These are phyloP conservation scores for Upupa epops DNA, from an alignment of 2,113 vertebrate species.

Conservation along the genomic window DNA sequence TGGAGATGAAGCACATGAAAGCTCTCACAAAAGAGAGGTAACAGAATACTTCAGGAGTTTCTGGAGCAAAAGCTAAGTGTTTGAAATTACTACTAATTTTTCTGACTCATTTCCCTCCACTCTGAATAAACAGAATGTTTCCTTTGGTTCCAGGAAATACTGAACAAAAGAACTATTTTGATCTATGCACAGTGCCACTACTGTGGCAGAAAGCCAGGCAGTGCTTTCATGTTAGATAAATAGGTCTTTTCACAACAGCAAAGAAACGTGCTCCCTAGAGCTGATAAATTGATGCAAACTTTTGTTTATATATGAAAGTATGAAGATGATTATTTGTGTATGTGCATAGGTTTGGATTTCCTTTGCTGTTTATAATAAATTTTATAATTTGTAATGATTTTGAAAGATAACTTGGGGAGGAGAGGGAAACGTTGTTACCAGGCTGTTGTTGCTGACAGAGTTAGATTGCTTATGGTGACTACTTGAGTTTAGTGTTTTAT, in stretches of 20 bases:
- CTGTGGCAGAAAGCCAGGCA: conserved; percentile 7
- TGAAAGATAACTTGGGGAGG: neutral
- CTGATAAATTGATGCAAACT: neutral
- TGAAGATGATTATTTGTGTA: neutral
- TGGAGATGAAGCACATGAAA: neutral
- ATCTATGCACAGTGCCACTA: neutral
- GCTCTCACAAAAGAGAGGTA: neutral
- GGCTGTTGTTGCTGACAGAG: neutral
- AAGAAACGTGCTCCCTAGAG: neutral
- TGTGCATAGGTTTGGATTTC: neutral
- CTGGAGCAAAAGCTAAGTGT: conserved; percentile 5
- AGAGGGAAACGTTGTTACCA: neutral
- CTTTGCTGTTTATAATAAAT: neutral
- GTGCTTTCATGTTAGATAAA: conserved; percentile 19
- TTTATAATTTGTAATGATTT: neutral
- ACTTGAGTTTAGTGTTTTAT: neutral
- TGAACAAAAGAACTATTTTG: conserved; percentile 49
- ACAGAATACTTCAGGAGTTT: neutral
- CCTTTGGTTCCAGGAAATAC: conserved; percentile 40
- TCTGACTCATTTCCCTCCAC: neutral
- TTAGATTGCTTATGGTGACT: neutral
- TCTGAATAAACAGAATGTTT: neutral
- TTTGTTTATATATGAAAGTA: neutral
- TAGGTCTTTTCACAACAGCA: conserved; percentile 2
- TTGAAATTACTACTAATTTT: neutral